These are phyloP conservation scores for Anoplius nigerrimus DNA, from an alignment of 2,888 invertebrate species.

Conservation along the genomic window DNA sequence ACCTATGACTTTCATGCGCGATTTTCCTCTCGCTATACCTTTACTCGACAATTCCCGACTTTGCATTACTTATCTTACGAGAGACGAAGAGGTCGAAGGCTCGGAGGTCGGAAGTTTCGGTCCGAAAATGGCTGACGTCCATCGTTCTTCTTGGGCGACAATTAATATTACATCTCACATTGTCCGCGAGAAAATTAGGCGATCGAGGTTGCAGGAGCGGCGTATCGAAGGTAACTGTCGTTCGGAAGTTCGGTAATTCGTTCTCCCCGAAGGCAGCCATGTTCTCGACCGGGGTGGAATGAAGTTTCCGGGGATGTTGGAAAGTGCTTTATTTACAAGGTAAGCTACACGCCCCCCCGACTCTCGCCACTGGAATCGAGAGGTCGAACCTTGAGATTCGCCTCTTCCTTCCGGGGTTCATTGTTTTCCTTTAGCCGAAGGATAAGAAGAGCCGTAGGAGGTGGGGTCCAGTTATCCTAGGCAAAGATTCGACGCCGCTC, in stretches of 20 bases:
- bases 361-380: conserved; percentile 4
- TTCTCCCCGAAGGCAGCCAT: conserved; percentile 16
- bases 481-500: conserved; percentile 51
- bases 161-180: too few relatives aligned
- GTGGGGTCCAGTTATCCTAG: conserved; percentile 30
- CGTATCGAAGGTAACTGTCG: conserved; percentile 25
- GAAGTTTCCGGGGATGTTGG: conserved; percentile 21
- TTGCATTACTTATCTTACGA: too few relatives aligned
- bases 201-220: conserved; percentile 6
- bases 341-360: background rate
- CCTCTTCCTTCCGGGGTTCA: too few relatives aligned
- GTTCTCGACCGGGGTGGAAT: conserved; percentile 16
- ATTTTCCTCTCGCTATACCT: too few relatives aligned
- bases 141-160: background rate
- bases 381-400: too few relatives aligned
- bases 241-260: conserved; percentile 28
- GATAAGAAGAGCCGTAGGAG: conserved; percentile 26
- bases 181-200: too few relatives aligned
- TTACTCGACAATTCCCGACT: too few relatives aligned
- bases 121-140: background rate
- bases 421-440: background rate
- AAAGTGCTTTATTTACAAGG: conserved; percentile 7
- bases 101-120: too few relatives aligned
- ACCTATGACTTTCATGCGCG: too few relatives aligned
- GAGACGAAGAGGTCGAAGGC: background rate